Base-by-base conservation (phyloP, 2,888 invertebrate genomes). In the Diloba caeruleocephala region DNA sequence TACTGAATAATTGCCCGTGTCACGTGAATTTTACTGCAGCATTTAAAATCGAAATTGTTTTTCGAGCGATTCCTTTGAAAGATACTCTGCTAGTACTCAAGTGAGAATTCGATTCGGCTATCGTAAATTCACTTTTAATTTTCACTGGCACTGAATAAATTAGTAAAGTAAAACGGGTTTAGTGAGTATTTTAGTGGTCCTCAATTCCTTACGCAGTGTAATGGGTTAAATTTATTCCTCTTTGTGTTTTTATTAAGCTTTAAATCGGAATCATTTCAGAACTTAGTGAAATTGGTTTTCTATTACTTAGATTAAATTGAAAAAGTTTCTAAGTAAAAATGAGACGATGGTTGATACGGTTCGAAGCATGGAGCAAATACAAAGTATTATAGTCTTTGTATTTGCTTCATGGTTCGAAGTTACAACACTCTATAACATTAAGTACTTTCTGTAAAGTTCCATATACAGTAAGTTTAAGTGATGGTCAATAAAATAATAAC, bases 81-180 rank as follows among this genome's bases (percentile, higher is more conserved):
- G 17, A 17, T 2, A 3, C 17, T 2, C 17, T 17, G n/a, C n/a
- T n/a, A n/a, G n/a, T n/a, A 17, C 17, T 17, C 17, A 17, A 4
- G 5, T 3, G 3, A 38, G 29, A 17, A 49, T 51, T 50, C 5
- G 34, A 38, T 39, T 37, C 14, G 6, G 6, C 3, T 5, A 28
- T 50, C 44, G 44, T 55, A 50, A 52, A 64, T 55, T 34, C 10
- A 12, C 5, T 59, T 58, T 59, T 39, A 33, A 52, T 60, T 55
- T 64, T 28, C 45, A 8, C 1, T 36, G 14, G 29, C 10, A 15
- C 29, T 17, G 12, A 32, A 26, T 32, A 26, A n/a, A 31, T 41
- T 29, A 43, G n/a, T 12, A 3, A 48, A 21, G 14, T 12, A 9
- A n/a, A 23, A 39, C 26, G 19, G 42, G 31, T 36, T 49, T 36